Evolutionary conservation across 2,113 vertebrate species (phyloP), one percentile per base, ranked within the genome.

Genomic region (Panthera uncia): DNA sequence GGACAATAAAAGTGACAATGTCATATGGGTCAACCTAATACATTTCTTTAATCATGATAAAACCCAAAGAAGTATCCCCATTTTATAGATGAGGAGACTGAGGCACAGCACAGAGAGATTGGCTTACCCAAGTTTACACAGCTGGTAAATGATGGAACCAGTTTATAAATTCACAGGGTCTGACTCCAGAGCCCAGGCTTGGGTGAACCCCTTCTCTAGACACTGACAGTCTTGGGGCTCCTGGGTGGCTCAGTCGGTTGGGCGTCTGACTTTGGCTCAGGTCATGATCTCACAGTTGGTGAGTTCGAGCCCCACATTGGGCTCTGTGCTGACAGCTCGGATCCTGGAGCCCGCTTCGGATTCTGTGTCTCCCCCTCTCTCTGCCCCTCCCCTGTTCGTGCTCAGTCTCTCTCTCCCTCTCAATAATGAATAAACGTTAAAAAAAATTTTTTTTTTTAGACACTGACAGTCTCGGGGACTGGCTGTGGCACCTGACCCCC

Each of bases 401-500:
- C 45, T 45, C 45, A 45, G 45, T 45, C 45, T 45, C 45, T 45
- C 45, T 45, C 45, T 45, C 45, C 45, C 45, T 45, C 45, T 45
- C 45, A 45, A 45, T 45, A 45, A 45, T 45, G 45, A 45, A 45
- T 45, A 45, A 45, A 45, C 1, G 1, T 45, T 45, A 45, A 45
- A 45, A 45, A 45, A 45, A 9, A 41, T 9, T 45, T 45, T 45
- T 38, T 38, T 38, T 45, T 45, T 45, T 69, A 25, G 25, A 38
- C 36, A 71, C 33, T 1, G 18, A 36, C 23, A 55, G 68, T 48
- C n/a, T 63, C 14, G 0, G 33, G 25, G 18, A 4, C 74, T 80
- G 52, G 12, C 7, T 5, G 25, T 27, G 31, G 57, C 31, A 33
- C 71, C 96, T 97, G 91, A 91, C 96, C 68, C 93, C 86, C 82